Evolutionary conservation across 1,140 invertebrate genomes (phyloP).

Genomic region (Onthophagus taurus): DNA sequence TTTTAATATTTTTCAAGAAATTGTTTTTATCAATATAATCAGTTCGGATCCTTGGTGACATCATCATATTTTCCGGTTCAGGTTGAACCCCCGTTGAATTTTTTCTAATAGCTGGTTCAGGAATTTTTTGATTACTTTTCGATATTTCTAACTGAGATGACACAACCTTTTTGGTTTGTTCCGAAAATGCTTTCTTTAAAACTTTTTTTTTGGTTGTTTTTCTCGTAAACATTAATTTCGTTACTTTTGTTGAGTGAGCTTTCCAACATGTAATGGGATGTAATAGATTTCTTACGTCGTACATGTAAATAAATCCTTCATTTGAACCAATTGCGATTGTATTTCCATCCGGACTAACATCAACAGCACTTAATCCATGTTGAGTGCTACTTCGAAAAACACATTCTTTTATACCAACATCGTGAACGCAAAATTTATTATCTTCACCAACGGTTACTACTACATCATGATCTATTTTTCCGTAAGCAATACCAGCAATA

Average conservation of each 20-base stretch:
- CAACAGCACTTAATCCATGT: slow-evolving; percentile 17
- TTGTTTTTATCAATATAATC: too few species aligned
- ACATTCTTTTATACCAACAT: slow-evolving; percentile 13
- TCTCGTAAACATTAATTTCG: neutral
- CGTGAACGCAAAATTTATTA: slow-evolving; percentile 23
- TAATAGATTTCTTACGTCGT: slow-evolving; percentile 20
- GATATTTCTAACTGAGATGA: too few species aligned
- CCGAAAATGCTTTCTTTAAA: too few species aligned
- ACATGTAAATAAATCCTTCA: slow-evolving; percentile 22
- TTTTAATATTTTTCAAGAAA: slow-evolving; percentile 7
- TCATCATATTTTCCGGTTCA: too few species aligned
- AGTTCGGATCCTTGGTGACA: too few species aligned
- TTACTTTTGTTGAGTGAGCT: slow-evolving; percentile 13
- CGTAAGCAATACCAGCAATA: slow-evolving; percentile 19
- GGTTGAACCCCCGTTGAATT: too few species aligned
- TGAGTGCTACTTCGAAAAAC: slow-evolving; percentile 16
- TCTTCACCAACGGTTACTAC: slow-evolving; percentile 20
- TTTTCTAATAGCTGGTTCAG: too few species aligned
- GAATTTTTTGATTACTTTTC: too few species aligned
- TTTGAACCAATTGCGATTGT: slow-evolving; percentile 20
- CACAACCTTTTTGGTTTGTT: too few species aligned
- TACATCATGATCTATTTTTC: slow-evolving; percentile 14
- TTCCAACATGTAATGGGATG: slow-evolving; percentile 15
- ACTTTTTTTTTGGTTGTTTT: too few species aligned
- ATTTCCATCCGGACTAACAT: slow-evolving; percentile 19